Base-by-base conservation (phyloP, 2,797 vertebrate species). In the Enteromius paludinosus region DNA sequence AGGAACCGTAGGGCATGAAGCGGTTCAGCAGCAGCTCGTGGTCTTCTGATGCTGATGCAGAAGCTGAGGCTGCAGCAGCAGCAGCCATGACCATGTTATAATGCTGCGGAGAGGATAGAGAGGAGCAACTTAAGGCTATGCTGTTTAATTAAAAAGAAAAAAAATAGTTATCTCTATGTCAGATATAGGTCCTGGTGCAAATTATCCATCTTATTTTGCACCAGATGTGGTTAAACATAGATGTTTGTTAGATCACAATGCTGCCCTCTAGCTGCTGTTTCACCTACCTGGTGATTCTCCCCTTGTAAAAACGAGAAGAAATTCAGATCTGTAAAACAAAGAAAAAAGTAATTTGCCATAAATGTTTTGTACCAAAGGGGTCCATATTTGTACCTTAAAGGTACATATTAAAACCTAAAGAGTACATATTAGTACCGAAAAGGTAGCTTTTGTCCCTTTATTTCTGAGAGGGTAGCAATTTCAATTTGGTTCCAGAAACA, bases 251-350 rank as follows among this genome's bases (percentile, higher is more conserved):
- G 38, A 74, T 45, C 47, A 47, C 30, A 74, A 81, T 64, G 10
- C 71, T 66, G 80, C 71, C 71, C 71, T 75, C 71, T 82, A 75
- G 71, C 33, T 54, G 61, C 5, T 12, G 18, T 33, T 5, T 52
- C n/a, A 56, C 92, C 83, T 94, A 99, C 98, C 96, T 98, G 96
- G 97, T 97, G 96, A 97, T 97, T 99, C 95, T 99, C 98, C 87
- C 97, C 96, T 94, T 97, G 98, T 91, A 99, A 95, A 93, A 99
- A 99, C 90, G 97, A 97, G 93, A 99, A 99, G 95, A 99, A 98
- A 93, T 97, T 98, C 90, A 99, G 92, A 93, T 98, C 98, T 99
- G 94, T 45, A 28, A 76, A 92, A 76, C 85, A 87, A 66, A 28
- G 90, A 75, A 83, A 84, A 41, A 64, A 79, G 5, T 6, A 4